Conservation (phyloP, 2,888 invertebrate species). For the Thymelicus acteon region DNA sequence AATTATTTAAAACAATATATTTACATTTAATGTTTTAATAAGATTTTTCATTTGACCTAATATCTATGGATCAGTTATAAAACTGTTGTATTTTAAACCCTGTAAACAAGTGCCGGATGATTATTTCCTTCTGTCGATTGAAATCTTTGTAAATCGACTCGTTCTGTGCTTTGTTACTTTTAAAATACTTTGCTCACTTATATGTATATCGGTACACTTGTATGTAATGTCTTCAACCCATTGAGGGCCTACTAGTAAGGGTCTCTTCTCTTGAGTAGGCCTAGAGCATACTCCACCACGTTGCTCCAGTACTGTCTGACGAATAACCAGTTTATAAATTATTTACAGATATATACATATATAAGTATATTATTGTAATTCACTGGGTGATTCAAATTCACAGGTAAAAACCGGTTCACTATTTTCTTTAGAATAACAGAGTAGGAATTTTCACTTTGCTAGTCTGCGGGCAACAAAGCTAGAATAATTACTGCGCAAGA, state of each 20-base stretch:
- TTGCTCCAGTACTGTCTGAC: no score
- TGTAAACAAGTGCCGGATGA: background rate
- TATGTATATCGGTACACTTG: no score
- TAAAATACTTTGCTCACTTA: background rate
- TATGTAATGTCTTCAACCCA: no score
- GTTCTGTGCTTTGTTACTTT: background rate
- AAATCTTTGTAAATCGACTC: background rate
- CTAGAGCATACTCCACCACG: no score
- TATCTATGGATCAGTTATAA: background rate
- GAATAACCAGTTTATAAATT: no score
- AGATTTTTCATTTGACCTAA: conserved; percentile 4
- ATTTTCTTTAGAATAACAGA: conserved; percentile 14
- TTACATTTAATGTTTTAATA: no score
- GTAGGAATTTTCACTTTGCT: conserved; percentile 1
- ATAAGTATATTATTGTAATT: no score
- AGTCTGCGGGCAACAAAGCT: conserved; percentile 18
- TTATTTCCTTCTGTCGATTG: conserved; percentile 1
- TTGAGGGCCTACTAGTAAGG: no score
- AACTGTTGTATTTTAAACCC: background rate
- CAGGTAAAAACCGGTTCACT: background rate
- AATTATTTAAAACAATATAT: no score
- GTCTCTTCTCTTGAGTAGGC: no score
- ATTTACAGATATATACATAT: no score
- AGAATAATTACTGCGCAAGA: conserved; percentile 31
- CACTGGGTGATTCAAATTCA: background rate